Base-by-base conservation (phyloP, 2,888 invertebrate genomes). In the Carcina quercana region DNA sequence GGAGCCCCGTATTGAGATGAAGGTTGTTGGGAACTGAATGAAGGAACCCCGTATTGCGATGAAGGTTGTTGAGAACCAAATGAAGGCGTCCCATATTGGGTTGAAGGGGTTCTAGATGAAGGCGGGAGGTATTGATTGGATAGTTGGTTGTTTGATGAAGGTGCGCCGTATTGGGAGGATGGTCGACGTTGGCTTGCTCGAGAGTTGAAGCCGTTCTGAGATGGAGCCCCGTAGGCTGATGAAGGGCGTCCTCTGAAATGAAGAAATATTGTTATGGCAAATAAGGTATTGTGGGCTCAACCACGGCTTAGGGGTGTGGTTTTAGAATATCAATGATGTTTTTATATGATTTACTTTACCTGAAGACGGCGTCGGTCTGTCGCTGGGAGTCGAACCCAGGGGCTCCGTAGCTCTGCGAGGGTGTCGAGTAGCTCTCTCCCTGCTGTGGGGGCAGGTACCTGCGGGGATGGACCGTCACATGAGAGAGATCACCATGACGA, bases 371-470 rank as follows among this genome's bases (percentile, higher is more conserved):
- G 25, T 65, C 64, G 13, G 69, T 73, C 24, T 68, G 69, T 31
- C 60, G 59, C 28, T 59, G 64, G 0, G 47, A 36, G 0, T 44
- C 50, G 20, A 49, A 49, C 3, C 45, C 50, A 20, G 46, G 46
- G 2, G 52, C 35, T 1, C 63, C 58, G 28, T 76, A 76, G 0
- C 44, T 45, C 13, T 60, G 51, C 5, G 85, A 76, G 1, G 80
- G 86, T 25, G 15, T 1, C 8, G 21, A 13, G 6, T 10, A 21
- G 13, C 25, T 13, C 8, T 13, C 13, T 2, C 51, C 47, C 24
- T 54, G 59, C 30, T 61, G 59, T 0, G 80, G 78, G 8, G 80
- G 80, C 6, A 79, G 67, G 50, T 79, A 73, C 42, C 74, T 71
- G 52, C n/a, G n/a, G n/a, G n/a, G n/a, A n/a, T n/a, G n/a, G n/a